Evolutionary conservation across 2,888 invertebrate genomes (phyloP), one percentile per base, ranked within the genome.

Genomic region (Rapana venosa): DNA sequence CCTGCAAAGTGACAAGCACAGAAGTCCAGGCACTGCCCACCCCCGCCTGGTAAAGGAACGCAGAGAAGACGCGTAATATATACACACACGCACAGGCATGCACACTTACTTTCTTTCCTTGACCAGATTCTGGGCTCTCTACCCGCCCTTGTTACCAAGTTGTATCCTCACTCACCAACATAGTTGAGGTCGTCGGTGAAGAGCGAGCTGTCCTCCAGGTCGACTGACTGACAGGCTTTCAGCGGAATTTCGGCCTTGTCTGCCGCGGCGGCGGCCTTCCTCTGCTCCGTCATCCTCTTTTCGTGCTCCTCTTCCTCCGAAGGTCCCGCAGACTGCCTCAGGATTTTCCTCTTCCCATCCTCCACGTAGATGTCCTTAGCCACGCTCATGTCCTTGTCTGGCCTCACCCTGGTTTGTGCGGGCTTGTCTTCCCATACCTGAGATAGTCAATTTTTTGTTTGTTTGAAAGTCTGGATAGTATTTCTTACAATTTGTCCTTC

Each of bases 401-500:
- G 30, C 30, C 84, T 8, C 15, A 15, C 4, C 36, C 58, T 56
- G 84, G 30, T n/a, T 8, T 26, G n/a, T 30, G 26, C 58, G n/a
- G 56, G 56, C 58, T 84, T 84, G n/a, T 84, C 58, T 30, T 84
- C 84, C 56, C 56, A 84, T 30, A 84, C 58, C 84, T 84, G 81
- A 77, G 30, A 77, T 6, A 17, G 66, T 22, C 66, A 2, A 66
- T 47, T 47, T 4, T 66, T 66, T 66, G 66, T 66, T 2, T 66
- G 66, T 66, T 2, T 66, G 66, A 2, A 13, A 2, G 66, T 66
- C 5, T 66, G 66, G 47, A 8, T 47, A 47, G 47, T 47, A 47
- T 8, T 47, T 47, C 47, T 47, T 47, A 47, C 8, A 47, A 8
- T 5, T 47, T 47, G 47, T 47, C 47, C 4, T 47, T 47, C 47